These are phyloP conservation scores for Andrena fulva DNA, from an alignment of 2,888 invertebrate species.

Conservation along the genomic window DNA sequence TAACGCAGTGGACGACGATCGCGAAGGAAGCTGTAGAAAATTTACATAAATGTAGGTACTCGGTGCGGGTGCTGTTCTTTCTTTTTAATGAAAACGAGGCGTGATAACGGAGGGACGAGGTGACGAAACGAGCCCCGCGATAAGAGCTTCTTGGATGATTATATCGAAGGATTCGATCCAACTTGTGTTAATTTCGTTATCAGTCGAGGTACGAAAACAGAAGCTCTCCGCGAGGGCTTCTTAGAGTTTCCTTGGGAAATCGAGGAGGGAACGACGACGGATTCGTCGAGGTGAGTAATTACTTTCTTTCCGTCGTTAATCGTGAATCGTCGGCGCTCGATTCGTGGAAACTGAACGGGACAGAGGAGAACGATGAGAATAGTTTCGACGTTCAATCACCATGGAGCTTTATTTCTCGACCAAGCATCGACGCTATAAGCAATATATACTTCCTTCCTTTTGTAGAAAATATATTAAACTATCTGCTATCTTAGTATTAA, in stretches of 20 bases:
- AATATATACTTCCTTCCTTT: background rate
- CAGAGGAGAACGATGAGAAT: background rate
- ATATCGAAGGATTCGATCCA: slow-evolving; percentile 9
- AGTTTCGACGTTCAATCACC: background rate
- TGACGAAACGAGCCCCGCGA: background rate
- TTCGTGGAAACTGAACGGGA: background rate
- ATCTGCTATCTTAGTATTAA: background rate
- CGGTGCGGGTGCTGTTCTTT: background rate
- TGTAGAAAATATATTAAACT: slow-evolving; percentile 7
- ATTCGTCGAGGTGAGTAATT: slow-evolving; percentile 28
- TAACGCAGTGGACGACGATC: background rate
- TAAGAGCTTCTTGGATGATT: background rate
- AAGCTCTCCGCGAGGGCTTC: background rate
- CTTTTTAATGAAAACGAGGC: background rate
- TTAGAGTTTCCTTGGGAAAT: background rate
- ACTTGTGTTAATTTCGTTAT: slow-evolving; percentile 7
- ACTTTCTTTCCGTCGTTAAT: slow-evolving; percentile 11
- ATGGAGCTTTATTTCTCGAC: slow-evolving; percentile 3
- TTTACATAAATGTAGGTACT: background rate
- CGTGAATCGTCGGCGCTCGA: background rate
- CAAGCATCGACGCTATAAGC: slow-evolving; percentile 7
- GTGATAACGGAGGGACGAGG: background rate
- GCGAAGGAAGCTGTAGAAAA: slow-evolving; percentile 1
- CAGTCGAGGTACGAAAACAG: background rate
- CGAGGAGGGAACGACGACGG: background rate